A percentile compares a stretch with the other conserved stretches of the same genome.
phyloP scores from a whole-genome alignment of 2,113 vertebrate species.

The Protobothrops mucrosquamatus region DNA sequence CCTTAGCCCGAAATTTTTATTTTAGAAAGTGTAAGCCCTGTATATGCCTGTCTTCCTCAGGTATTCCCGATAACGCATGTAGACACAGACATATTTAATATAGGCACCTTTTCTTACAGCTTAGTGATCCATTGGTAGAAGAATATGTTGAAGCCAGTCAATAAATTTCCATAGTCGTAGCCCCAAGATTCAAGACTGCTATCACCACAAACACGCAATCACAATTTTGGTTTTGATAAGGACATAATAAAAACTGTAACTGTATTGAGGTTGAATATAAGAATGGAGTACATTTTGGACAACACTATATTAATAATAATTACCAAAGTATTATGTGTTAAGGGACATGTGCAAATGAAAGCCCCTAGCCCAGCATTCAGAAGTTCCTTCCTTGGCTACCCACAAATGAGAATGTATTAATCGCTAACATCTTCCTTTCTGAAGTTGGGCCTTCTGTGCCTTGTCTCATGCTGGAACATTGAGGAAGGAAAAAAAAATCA shows the following conservation, averaged over 20 bases:
- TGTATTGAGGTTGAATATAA: not conserved
- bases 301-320: not conserved
- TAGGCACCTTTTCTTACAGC: not conserved
- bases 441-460: not conserved
- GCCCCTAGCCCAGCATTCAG: not conserved
- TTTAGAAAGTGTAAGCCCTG: not conserved
- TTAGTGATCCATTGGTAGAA: not conserved
- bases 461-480: not conserved
- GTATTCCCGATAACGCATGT: not conserved
- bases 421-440: not conserved
- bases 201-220: not conserved
- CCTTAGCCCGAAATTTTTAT: not conserved
- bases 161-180: not conserved
- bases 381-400: not conserved
- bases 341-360: not conserved
- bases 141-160: not conserved
- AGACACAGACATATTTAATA: not conserved
- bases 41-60: not conserved
- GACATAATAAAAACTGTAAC: not conserved
- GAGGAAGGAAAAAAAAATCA: not conserved
- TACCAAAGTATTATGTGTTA: not conserved
- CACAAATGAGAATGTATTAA: not conserved
- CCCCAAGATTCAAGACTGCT: not conserved
- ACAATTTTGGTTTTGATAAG: not conserved
- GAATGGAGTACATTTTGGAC: not conserved